phyloP scores from a whole-genome alignment of 2,113 vertebrate genomes.

The Todiramphus chloris region DNA sequence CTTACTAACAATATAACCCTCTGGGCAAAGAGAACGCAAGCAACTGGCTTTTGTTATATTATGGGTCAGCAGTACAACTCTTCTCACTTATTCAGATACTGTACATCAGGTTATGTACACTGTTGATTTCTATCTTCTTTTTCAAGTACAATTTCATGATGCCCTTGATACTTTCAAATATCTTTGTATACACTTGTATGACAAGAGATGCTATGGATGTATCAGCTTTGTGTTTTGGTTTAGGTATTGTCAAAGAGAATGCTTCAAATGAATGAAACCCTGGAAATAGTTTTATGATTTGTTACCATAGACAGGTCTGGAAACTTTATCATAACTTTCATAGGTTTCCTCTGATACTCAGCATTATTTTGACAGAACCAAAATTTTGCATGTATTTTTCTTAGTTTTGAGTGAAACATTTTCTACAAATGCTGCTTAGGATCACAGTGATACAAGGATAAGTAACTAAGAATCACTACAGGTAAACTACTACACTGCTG shows the following conservation, averaged over 20 bases:
- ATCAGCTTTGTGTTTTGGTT: not conserved
- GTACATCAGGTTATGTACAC: not conserved
- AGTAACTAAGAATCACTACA: not conserved
- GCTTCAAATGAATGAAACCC: not conserved
- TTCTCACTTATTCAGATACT: not conserved
- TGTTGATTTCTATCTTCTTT: not conserved
- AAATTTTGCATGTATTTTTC: not conserved
- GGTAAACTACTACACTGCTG: not conserved
- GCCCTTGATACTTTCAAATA: no score
- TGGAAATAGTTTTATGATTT: not conserved
- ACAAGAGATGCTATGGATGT: not conserved
- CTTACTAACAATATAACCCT: not conserved
- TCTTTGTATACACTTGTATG: not conserved
- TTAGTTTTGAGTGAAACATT: not conserved
- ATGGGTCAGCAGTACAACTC: not conserved
- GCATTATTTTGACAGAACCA: not conserved
- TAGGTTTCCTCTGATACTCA: not conserved
- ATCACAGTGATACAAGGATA: not conserved
- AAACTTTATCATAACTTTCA: not conserved
- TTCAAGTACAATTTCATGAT: not conserved
- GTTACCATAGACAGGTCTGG: not conserved
- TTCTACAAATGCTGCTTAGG: not conserved
- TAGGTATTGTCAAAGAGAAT: not conserved
- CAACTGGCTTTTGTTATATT: not conserved
- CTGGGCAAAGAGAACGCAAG: not conserved